Evolutionary conservation across 2,113 vertebrate species (phyloP), one percentile per base, ranked within the genome.

Genomic region (Chaetops frenatus): DNA sequence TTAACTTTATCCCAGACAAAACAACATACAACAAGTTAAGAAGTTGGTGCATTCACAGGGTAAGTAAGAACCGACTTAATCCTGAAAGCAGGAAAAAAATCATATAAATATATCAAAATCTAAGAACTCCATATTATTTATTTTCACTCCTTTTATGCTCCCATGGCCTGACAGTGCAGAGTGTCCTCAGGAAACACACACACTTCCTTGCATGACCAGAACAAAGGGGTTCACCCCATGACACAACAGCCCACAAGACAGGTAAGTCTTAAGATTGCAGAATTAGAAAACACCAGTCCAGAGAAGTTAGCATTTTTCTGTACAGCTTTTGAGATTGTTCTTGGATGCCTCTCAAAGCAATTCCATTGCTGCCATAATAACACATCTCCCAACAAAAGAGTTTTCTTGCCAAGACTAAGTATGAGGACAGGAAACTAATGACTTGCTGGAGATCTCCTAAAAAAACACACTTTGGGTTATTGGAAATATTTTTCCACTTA

Each of bases 281-380:
- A 94, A 88, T 77, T 80, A 65, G 66, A 73, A 91, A 94, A 82
- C 35, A 76, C 7, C 10, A 29, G 20, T 62, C n/a, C 71, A 88
- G 58, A 79, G 65, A 90, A 85, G 40, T 61, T 14, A 64, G 28
- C 38, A 65, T 48, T 92, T 94, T 82, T 95, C 84, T 88, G 54
- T 31, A 66, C 58, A 82, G 79, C 33, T 70, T 61, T 45, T 42
- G 50, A 87, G 66, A 88, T 65, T 80, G 50, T 62, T 97, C 95
- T 93, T 94, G 93, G 87, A 95, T 86, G 48, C 12, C 67, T 86
- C 89, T 93, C 91, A 97, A 93, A 95, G 92, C 62, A 90, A 77
- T 93, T 95, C 62, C 48, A 66, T 57, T 69, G 71, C 35, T 93
- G 79, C 74, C 93, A 91, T 80, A 96, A 90, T 76, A 90, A 92